Percentiles rank a stretch among this genome's conserved stretches.
phyloP scores from a whole-genome alignment of 2,113 vertebrate genomes.

The Coptodon bakossiorum region DNA sequence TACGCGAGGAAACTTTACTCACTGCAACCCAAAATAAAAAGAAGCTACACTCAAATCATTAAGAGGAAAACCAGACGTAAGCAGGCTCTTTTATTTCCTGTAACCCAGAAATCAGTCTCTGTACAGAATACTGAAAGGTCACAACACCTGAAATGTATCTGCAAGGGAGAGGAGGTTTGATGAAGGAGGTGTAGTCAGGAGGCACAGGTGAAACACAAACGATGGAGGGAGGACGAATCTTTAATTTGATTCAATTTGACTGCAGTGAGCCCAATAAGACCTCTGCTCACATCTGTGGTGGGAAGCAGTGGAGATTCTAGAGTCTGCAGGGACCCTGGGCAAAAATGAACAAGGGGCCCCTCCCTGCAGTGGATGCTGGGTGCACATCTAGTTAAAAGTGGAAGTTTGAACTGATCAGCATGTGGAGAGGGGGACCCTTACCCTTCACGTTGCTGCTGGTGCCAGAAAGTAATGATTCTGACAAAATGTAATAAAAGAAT shows the following conservation, averaged over 20 bases:
- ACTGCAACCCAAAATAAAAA: background rate
- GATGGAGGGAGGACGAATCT: background rate
- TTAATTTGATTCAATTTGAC: background rate
- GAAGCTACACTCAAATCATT: background rate
- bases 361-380: background rate
- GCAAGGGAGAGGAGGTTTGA: background rate
- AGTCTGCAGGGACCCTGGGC: background rate
- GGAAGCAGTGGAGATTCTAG: background rate
- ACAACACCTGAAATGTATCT: background rate
- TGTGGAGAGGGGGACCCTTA: background rate
- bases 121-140: background rate
- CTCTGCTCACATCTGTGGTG: background rate
- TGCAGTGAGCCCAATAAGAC: rapidly evolving
- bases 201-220: background rate
- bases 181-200: background rate
- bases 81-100: background rate
- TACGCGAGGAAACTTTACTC: background rate
- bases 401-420: background rate
- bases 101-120: background rate
- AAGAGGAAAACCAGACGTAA: background rate
- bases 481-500: background rate
- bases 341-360: background rate
- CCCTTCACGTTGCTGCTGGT: rapidly evolving
- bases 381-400: background rate
- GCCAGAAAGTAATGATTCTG: background rate